Base-by-base conservation (phyloP, 2,888 invertebrate species). In the Eupithecia inturbata region DNA sequence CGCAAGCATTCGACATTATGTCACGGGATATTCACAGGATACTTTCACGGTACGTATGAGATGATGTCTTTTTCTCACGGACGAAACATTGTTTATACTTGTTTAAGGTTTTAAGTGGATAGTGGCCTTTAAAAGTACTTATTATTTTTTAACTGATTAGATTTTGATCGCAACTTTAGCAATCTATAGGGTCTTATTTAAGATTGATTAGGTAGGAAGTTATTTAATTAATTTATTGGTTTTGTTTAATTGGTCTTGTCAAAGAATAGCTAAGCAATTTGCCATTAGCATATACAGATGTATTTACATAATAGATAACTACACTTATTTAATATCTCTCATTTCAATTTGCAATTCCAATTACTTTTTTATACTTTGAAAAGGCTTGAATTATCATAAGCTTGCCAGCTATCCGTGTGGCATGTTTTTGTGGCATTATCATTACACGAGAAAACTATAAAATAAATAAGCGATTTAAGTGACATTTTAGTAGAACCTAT, bases 1-100 rank as follows among this genome's bases (percentile, higher is more conserved):
- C 72, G 31, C 68, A 75, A 76, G 45, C 69, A 49, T 3, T 81
- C 83, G 83, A 86, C 76, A 83, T 76, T 74, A 69, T 70, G 71
- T 76, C 77, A 66, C 41, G 16, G 39, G 22, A 22, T 66, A 14
- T 22, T 22, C 39, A 36, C 26, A 26, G 22, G 31, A 31, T 31
- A 19, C 3, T 62, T 60, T 16, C 3, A 5, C 19, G 28, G 12
- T 31, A 62, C 49, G 49, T 22, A 53, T 10, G 16, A 16, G 14
- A 62, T 62, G 14, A 31, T 62, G 19, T 62, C 31, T 19, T 31
- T 31, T 60, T 60, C 19, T 22, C 45, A 45, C n/a, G 9, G n/a
- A 53, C 10, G 49, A 49, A 49, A 22, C 6, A n/a, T 49, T 31
- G 31, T 31, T 31, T 3, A 4, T 31, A 31, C 31, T 3, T 5